phyloP scores from a whole-genome alignment of 2,888 invertebrate species.

The Priocnemis perturbator region DNA sequence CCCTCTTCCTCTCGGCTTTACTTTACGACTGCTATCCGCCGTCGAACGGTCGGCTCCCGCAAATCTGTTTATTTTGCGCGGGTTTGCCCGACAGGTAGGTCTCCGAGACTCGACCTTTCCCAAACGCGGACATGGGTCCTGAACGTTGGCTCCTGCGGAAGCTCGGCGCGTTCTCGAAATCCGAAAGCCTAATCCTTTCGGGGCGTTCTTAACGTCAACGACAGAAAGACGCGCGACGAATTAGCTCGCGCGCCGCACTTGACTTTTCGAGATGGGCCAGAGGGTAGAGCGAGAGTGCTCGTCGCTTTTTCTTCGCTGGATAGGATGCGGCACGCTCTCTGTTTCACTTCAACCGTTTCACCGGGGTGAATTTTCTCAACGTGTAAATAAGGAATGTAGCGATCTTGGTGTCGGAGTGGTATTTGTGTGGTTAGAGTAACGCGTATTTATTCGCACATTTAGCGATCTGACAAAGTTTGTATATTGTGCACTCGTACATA shows the following conservation, averaged over 20 bases:
- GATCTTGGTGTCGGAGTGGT: too few relatives aligned
- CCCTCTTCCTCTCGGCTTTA: conserved; percentile 17
- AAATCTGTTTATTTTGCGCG: conserved; percentile 69
- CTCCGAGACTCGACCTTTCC: conserved; percentile 12
- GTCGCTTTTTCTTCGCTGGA: too few relatives aligned
- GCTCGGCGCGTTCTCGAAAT: conserved; percentile 9
- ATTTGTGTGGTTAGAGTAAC: too few relatives aligned
- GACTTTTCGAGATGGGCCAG: background rate
- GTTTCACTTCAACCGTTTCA: too few relatives aligned
- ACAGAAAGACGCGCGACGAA: background rate
- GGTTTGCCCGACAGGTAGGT: conserved; percentile 51
- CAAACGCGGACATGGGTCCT: background rate
- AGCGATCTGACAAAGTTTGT: too few relatives aligned
- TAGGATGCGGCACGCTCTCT: too few relatives aligned
- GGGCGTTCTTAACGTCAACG: conserved; percentile 5
- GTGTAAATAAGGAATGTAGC: too few relatives aligned
- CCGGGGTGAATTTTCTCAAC: too few relatives aligned
- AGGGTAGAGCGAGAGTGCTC: too few relatives aligned
- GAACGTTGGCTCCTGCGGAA: background rate
- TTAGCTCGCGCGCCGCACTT: conserved; percentile 3
- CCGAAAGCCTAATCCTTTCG: conserved; percentile 4
- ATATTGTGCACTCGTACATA: too few relatives aligned
- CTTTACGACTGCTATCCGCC: conserved; percentile 39
- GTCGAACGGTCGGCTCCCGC: conserved; percentile 25
- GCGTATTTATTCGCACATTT: too few relatives aligned